Evolutionary conservation across 2,797 vertebrate genomes (phyloP).

Genomic region (Clarias fuscus): DNA sequence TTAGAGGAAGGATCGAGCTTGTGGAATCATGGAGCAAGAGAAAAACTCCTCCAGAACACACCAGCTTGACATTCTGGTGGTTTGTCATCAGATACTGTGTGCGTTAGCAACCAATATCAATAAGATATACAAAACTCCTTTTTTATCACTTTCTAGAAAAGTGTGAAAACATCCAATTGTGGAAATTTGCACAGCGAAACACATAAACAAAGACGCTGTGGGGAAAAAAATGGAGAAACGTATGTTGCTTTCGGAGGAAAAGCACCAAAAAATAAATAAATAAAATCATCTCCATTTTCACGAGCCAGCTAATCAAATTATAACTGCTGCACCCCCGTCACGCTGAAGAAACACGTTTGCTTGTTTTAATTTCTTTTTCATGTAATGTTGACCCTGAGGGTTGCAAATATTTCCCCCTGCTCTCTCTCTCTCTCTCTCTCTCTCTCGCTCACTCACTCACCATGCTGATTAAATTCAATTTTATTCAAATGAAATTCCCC

Average conservation of each 20-base stretch:
- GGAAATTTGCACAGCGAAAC: neutral
- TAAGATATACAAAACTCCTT: neutral
- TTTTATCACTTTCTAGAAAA: neutral
- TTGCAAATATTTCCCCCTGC: slow-evolving; percentile 50
- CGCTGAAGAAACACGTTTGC: slow-evolving; percentile 58
- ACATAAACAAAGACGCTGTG: neutral
- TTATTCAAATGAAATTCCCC: slow-evolving; percentile 67
- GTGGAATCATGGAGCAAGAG: neutral
- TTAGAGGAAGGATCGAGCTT: neutral
- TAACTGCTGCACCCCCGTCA: slow-evolving; percentile 43
- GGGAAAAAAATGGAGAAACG: neutral
- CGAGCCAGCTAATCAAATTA: slow-evolving; percentile 59
- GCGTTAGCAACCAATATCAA: too few relatives aligned
- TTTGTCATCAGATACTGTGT: neutral
- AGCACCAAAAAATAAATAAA: neutral
- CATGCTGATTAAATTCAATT: slow-evolving; percentile 64
- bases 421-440: slow-evolving; percentile 26
- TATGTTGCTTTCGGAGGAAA: slow-evolving; percentile 24
- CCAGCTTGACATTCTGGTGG: neutral
- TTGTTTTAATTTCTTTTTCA: slow-evolving; percentile 64
- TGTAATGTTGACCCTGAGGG: slow-evolving; percentile 61
- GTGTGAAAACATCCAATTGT: neutral
- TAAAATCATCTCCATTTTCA: slow-evolving; percentile 42
- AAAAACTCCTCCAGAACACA: slow-evolving; percentile 8
- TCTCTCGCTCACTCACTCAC: slow-evolving; percentile 36